These are phyloP conservation scores for Strix uralensis DNA, from an alignment of 2,113 vertebrate genomes.

Conservation along the genomic window DNA sequence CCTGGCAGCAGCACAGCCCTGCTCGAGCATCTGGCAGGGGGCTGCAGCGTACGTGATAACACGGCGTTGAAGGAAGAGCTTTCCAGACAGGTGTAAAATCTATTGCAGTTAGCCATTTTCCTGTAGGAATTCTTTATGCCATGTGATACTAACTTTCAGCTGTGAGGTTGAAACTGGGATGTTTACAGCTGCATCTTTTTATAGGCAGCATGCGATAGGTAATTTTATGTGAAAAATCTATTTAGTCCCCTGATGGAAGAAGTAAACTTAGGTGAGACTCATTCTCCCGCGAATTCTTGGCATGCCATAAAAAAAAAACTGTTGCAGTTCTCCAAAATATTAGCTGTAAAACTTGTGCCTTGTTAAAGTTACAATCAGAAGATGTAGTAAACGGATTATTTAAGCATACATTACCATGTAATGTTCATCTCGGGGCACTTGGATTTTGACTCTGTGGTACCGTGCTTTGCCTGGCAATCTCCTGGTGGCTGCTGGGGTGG, in stretches of 20 bases:
- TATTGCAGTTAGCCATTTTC: background rate
- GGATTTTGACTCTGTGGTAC: background rate
- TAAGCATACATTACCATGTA: background rate
- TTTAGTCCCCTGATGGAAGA: constrained; percentile 35
- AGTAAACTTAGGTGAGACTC: constrained; percentile 36
- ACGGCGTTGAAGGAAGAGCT: background rate
- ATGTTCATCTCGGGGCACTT: background rate
- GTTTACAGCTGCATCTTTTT: constrained; percentile 48
- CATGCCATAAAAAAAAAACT: background rate
- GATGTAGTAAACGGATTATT: constrained; percentile 36
- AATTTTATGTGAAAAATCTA: constrained; percentile 44
- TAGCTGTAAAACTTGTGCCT: constrained; percentile 47
- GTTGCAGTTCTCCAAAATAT: constrained; percentile 26
- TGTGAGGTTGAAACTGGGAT: background rate
- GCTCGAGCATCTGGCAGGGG: background rate
- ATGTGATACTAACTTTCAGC: background rate
- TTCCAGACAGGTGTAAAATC: background rate
- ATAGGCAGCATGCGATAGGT: background rate
- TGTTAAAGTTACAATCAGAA: constrained; percentile 51
- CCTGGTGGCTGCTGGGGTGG: background rate
- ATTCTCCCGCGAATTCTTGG: background rate
- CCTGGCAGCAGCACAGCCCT: background rate
- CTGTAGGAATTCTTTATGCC: background rate
- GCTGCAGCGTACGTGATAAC: background rate
- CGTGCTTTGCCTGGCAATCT: constrained; percentile 3